phyloP scores from a whole-genome alignment of 1,140 invertebrate species.

The Homalodisca vitripennis region DNA sequence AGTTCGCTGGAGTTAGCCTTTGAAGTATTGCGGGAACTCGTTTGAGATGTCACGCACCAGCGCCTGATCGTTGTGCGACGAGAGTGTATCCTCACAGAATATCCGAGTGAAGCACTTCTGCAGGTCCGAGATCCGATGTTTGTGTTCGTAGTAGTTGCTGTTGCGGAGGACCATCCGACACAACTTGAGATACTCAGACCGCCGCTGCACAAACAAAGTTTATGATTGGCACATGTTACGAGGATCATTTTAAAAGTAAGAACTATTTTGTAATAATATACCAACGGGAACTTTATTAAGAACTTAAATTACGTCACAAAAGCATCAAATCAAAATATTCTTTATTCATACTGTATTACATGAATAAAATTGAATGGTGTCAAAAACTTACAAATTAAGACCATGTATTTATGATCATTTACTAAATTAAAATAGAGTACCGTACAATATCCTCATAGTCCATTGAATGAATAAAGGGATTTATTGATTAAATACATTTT shows the following conservation, averaged over 20 bases:
- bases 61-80: constrained; percentile 69
- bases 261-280: neutral
- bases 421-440: too few species aligned
- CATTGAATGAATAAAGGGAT: too few species aligned
- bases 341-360: too few species aligned
- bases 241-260: neutral
- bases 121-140: constrained; percentile 72
- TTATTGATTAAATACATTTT: too few species aligned
- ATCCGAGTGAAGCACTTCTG: constrained; percentile 79
- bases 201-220: constrained; percentile 54
- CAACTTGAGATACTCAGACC: constrained; percentile 71
- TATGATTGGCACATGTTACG: neutral
- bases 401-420: too few species aligned
- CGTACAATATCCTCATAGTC: too few species aligned
- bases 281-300: neutral
- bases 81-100: constrained; percentile 74
- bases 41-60: constrained; percentile 76
- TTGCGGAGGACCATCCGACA: constrained; percentile 74
- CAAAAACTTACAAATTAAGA: too few species aligned
- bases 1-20: constrained; percentile 46
- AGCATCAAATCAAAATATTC: too few species aligned
- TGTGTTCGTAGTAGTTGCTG: constrained; percentile 71
- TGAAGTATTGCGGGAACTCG: constrained; percentile 81
- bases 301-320: neutral
- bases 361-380: too few species aligned